These are phyloP conservation scores for Pogoniulus pusillus DNA, from an alignment of 2,797 vertebrate genomes.

Conservation along the genomic window DNA sequence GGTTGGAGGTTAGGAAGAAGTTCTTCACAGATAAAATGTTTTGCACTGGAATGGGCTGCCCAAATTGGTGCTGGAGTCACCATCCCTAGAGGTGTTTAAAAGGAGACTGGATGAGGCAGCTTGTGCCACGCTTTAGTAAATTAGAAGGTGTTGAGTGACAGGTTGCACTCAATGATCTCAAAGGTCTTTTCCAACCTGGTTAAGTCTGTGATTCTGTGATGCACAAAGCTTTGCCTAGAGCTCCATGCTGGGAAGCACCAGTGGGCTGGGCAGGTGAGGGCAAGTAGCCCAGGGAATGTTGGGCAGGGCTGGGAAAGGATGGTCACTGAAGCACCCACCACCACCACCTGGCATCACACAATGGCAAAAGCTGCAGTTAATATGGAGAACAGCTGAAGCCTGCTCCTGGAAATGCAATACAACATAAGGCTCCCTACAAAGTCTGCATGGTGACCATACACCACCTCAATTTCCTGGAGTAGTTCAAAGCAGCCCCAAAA, in stretches of 20 bases:
- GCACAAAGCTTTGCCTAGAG: neutral
- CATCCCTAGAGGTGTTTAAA: no score
- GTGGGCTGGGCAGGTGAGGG: neutral
- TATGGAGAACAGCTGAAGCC: neutral
- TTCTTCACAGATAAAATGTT: no score
- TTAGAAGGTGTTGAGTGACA: no score
- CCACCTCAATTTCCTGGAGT: neutral
- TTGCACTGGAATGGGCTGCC: no score
- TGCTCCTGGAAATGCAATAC: neutral
- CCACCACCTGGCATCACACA: neutral
- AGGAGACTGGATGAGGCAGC: no score
- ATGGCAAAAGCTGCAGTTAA: neutral
- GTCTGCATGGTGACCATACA: neutral
- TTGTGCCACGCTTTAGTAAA: no score
- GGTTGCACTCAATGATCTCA: no score
- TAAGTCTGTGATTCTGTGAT: no score
- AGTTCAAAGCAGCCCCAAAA: neutral
- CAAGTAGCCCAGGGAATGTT: fast-evolving
- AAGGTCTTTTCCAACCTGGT: no score
- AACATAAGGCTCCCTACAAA: neutral
- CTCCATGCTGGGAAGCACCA: neutral
- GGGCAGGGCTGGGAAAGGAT: neutral
- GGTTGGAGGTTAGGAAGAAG: no score
- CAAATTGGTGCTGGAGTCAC: no score
- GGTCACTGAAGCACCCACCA: neutral